A percentile compares a stretch with the other conserved stretches of the same genome.
phyloP scores from a whole-genome alignment of 2,797 vertebrate genomes.

The Scomberomorus guttatus region DNA sequence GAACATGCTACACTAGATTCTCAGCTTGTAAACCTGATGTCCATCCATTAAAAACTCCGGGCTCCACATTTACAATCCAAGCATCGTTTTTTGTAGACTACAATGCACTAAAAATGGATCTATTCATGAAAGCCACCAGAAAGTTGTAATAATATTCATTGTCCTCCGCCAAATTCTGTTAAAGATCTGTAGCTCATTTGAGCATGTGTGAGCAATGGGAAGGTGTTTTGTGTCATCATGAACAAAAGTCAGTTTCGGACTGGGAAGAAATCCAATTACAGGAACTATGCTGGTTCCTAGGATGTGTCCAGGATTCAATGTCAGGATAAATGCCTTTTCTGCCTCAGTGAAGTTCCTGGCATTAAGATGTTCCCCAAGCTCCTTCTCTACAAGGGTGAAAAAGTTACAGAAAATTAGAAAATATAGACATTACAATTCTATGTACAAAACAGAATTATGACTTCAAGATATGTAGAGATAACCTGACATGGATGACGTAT shows the following conservation, averaged over 20 bases:
- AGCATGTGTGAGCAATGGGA: conserved; percentile 43
- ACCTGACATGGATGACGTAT: too few species aligned
- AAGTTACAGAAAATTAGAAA: too few species aligned
- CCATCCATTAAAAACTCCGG: neutral
- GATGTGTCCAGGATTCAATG: conserved; percentile 12
- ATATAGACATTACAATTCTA: too few species aligned
- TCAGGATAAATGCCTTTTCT: neutral
- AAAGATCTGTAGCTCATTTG: conserved; percentile 55
- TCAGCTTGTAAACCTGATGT: too few species aligned
- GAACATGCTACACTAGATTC: too few species aligned
- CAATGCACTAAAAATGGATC: neutral
- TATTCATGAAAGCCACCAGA: conserved; percentile 53
- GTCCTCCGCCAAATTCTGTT: conserved; percentile 26
- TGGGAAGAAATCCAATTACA: conserved; percentile 39
- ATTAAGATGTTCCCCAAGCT: neutral
- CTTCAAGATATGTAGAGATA: too few species aligned
- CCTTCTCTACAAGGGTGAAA: conserved; percentile 13
- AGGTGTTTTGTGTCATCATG: conserved; percentile 44
- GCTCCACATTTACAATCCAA: too few species aligned
- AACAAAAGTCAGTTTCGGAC: conserved; percentile 41
- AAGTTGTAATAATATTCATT: conserved; percentile 43
- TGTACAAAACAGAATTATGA: too few species aligned
- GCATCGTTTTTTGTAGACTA: too few species aligned
- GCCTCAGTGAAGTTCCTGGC: conserved; percentile 23
- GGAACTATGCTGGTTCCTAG: conserved; percentile 44